phyloP scores from a whole-genome alignment of 2,888 invertebrate genomes.

The Erpobdella octoculata region DNA sequence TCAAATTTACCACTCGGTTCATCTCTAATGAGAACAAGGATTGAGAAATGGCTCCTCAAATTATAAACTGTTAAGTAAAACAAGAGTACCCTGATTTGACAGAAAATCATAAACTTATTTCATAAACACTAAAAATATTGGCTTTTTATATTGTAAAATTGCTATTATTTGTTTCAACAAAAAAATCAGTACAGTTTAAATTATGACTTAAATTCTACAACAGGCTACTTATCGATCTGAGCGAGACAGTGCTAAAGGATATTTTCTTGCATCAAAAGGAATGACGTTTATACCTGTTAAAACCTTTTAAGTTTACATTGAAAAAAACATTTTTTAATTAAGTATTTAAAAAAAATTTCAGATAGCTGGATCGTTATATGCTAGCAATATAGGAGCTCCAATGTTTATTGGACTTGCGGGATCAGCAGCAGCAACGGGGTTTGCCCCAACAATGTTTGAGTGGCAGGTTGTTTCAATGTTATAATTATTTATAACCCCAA shows the following conservation, averaged over 20 bases:
- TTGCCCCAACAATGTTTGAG: slow-evolving; percentile 47
- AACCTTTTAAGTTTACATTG: background rate
- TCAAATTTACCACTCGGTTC: no score
- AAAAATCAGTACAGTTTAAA: background rate
- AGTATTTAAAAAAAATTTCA: no score
- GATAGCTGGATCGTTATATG: slow-evolving; percentile 35
- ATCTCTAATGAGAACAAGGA: no score
- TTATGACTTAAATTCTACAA: no score
- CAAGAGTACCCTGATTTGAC: no score
- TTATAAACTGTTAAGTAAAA: no score
- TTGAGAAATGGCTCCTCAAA: no score
- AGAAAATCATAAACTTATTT: no score
- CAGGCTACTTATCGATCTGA: slow-evolving; percentile 52
- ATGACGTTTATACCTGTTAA: slow-evolving; percentile 54
- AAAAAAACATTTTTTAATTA: no score
- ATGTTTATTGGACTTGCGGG: slow-evolving; percentile 48
- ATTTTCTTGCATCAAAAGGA: slow-evolving; percentile 53
- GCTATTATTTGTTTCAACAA: background rate
- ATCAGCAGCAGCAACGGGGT: slow-evolving; percentile 45
- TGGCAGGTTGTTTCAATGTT: slow-evolving; percentile 40
- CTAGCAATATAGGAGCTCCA: slow-evolving; percentile 40
- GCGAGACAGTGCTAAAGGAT: slow-evolving; percentile 46
- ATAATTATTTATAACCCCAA: background rate
- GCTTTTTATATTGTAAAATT: no score
- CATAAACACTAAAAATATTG: no score